A percentile compares a stretch with the other conserved stretches of the same genome.
Evolutionary conservation across 2,113 vertebrate genomes (phyloP).

Genomic region (Phrynocephalus versicolor): DNA sequence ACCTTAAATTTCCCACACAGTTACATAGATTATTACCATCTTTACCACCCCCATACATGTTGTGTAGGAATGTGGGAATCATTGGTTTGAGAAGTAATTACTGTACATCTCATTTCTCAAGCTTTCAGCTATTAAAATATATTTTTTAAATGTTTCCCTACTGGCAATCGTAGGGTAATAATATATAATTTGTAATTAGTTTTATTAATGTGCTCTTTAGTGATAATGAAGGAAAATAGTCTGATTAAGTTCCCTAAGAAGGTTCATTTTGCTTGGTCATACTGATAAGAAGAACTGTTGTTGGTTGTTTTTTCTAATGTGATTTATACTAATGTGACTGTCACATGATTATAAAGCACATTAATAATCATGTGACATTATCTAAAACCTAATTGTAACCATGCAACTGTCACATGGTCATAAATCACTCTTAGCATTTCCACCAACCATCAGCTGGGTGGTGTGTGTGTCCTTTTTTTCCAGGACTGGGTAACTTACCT

Average conservation of each 20-base stretch:
- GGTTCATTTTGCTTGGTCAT: too few species aligned
- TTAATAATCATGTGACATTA: too few species aligned
- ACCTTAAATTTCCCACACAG: background rate
- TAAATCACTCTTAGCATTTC: too few species aligned
- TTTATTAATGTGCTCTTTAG: constrained; percentile 3
- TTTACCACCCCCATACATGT: background rate
- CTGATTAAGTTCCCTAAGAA: background rate
- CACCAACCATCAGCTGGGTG: too few species aligned
- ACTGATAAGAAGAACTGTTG: too few species aligned
- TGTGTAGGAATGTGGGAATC: constrained; percentile 11
- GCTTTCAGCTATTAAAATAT: background rate
- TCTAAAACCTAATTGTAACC: too few species aligned
- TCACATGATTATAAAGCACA: too few species aligned
- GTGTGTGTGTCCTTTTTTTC: too few species aligned
- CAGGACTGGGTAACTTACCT: too few species aligned
- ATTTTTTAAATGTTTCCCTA: constrained; percentile 25
- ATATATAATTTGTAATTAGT: background rate
- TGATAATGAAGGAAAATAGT: constrained; percentile 14
- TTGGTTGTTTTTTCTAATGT: too few species aligned
- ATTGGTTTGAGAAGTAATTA: background rate
- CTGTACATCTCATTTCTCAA: background rate
- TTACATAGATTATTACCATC: background rate
- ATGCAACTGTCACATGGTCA: too few species aligned
- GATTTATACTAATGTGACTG: too few species aligned
- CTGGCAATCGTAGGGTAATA: constrained; percentile 18